These are phyloP conservation scores for Bovichtus variegatus DNA, from an alignment of 2,797 vertebrate genomes.

Conservation along the genomic window DNA sequence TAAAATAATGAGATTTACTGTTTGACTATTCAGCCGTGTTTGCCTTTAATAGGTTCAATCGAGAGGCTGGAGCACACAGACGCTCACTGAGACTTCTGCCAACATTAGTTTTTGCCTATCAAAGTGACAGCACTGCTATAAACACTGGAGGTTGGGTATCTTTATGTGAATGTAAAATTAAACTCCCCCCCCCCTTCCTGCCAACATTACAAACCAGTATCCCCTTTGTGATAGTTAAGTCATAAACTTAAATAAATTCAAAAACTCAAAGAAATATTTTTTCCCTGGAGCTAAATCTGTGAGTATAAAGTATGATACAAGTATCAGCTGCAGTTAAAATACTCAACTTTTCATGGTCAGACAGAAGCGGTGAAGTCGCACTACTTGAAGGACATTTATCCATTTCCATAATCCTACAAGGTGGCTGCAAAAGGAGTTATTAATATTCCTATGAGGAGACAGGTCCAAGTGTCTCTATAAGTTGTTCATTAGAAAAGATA, in stretches of 20 bases:
- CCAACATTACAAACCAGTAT: neutral
- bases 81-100: neutral
- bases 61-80: neutral
- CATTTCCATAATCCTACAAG: slow-evolving; percentile 25
- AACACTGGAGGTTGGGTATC: neutral
- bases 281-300: neutral
- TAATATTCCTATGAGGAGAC: slow-evolving; percentile 35
- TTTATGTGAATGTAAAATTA: too few species aligned
- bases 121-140: neutral
- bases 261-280: too few species aligned
- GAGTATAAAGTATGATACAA: too few species aligned
- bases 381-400: slow-evolving; percentile 17
- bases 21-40: neutral
- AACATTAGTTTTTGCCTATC: neutral
- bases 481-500: slow-evolving; percentile 21
- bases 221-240: neutral
- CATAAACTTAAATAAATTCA: neutral
- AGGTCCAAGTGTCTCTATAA: slow-evolving; percentile 36
- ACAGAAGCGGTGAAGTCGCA: neutral
- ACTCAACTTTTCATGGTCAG: neutral
- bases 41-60: slow-evolving; percentile 8
- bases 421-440: slow-evolving; percentile 22
- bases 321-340: neutral
- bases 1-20: slow-evolving; percentile 10
- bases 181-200: too few species aligned